Conservation (phyloP, 2,797 vertebrate genomes). For the Sebastes iracundus region DNA sequence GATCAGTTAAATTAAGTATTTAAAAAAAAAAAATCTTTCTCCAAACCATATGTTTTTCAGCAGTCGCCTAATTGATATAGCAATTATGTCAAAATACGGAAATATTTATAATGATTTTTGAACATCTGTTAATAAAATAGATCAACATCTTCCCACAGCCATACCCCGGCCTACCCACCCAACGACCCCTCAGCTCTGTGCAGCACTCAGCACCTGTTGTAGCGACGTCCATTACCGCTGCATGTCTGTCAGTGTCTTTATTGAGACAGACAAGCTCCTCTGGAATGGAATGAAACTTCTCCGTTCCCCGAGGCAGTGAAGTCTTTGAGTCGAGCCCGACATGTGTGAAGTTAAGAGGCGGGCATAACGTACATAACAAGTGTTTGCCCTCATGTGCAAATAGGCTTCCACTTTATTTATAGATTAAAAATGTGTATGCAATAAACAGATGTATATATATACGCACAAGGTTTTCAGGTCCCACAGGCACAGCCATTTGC, state of each 20-base stretch:
- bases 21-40: neutral
- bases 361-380: neutral
- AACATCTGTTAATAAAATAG: neutral
- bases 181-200: neutral
- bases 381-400: neutral
- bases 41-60: neutral
- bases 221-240: conserved; percentile 5
- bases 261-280: conserved; percentile 31
- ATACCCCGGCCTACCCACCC: neutral
- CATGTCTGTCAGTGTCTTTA: conserved; percentile 43
- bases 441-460: neutral
- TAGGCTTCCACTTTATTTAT: neutral
- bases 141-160: neutral
- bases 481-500: neutral
- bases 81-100: neutral
- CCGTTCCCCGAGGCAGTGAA: neutral
- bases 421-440: neutral
- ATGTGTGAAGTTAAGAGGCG: conserved; percentile 1
- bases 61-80: neutral
- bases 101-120: neutral
- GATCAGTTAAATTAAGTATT: neutral
- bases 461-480: neutral
- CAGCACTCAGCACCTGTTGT: conserved; percentile 42
- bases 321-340: neutral
- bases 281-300: conserved; percentile 34